Percentiles rank a stretch among this genome's conserved stretches.
Conservation (phyloP, 2,888 invertebrate genomes). For the Cephus nigrinus region DNA sequence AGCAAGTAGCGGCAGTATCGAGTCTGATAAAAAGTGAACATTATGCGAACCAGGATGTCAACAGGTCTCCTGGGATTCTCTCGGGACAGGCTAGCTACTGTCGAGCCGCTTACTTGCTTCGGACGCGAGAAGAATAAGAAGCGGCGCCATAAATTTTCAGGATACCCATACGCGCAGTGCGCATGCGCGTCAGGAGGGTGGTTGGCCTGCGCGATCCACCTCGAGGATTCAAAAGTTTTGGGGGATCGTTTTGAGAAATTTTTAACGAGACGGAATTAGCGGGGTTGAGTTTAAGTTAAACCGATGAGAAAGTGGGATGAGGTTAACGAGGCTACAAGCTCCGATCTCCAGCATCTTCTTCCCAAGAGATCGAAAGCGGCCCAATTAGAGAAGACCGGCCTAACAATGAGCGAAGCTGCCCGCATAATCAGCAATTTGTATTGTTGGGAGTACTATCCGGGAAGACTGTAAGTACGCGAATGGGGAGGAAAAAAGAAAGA, state of each 20-base stretch:
- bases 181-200: not conserved
- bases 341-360: constrained; percentile 13
- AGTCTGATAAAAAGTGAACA: constrained; percentile 28
- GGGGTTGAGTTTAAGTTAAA: not conserved
- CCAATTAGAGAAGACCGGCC: constrained; percentile 46
- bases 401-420: constrained; percentile 43
- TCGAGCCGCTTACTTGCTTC: constrained; percentile 25
- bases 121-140: constrained; percentile 9
- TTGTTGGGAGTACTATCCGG: not conserved
- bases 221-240: not conserved
- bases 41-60: constrained; percentile 44
- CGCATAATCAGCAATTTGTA: constrained; percentile 56
- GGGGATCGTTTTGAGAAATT: not conserved
- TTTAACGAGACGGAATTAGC: not conserved
- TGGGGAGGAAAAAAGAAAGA: not conserved
- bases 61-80: constrained; percentile 44
- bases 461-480: not conserved
- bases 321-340: constrained; percentile 47
- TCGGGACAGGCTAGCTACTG: constrained; percentile 24
- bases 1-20: not conserved
- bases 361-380: constrained; percentile 50
- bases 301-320: not conserved
- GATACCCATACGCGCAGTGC: not conserved
- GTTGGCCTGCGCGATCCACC: not conserved
- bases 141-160: not conserved